Evolutionary conservation across 2,888 invertebrate genomes (phyloP), one percentile per base, ranked within the genome.

Genomic region (Zygothrica quintamaculata): DNA sequence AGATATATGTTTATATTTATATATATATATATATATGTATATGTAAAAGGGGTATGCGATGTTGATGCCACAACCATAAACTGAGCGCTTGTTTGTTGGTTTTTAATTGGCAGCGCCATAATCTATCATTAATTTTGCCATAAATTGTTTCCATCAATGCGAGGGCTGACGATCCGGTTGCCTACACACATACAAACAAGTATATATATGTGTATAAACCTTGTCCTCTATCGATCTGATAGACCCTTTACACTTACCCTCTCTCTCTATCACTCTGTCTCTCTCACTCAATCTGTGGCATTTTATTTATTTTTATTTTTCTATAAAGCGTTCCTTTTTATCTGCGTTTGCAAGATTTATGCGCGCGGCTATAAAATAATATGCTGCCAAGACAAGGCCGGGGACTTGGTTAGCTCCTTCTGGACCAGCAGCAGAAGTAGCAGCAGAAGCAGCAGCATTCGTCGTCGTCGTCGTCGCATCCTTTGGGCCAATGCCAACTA

Each of bases 271-370:
- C 5, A 5, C 18, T 22, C 18, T 2, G 5, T 22, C 18, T 22
- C n/a, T n/a, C n/a, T 3, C 18, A 25, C 22, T 37, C 43, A 15
- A n/a, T n/a, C 42, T 47, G 48, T 64, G 73, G 68, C 60, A 76
- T 77, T 61, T 81, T 81, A 82, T 81, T 82, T 84, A 81, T 80
- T 76, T 84, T 64, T 74, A 75, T 68, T 74, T 76, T 81, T 85
- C 82, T 81, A 81, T 81, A 81, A 78, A 78, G 82, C 85, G 85
- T 78, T 81, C 66, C 84, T 81, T 75, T 84, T 81, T 84, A 81
- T 81, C 86, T 81, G 85, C 84, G 81, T 85, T 81, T 85, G 86
- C 80, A 85, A 82, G 82, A 82, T 85, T 82, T 82, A 82, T 82
- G 82, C 82, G 82, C 68, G 80, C 84, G 72, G 77, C 80, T 81